phyloP scores from a whole-genome alignment of 1,140 invertebrate genomes.

The Drosophila obscura region DNA sequence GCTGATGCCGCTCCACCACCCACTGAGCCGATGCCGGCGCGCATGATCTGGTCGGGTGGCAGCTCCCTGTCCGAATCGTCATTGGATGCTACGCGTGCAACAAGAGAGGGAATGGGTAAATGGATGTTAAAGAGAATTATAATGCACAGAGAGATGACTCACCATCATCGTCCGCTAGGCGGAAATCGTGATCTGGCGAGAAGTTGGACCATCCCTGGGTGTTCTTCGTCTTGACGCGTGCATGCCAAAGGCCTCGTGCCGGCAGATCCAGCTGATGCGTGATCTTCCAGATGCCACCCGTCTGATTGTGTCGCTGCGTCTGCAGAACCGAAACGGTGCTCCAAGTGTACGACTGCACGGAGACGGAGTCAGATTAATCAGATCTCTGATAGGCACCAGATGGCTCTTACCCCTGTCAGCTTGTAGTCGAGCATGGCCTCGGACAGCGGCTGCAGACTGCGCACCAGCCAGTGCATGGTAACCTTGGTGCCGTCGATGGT shows the following conservation, averaged over 20 bases:
- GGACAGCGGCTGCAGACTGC: slow-evolving; percentile 72
- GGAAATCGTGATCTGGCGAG: slow-evolving; percentile 64
- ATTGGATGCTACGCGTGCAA: slow-evolving; percentile 11
- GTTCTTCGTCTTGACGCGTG: slow-evolving; percentile 74
- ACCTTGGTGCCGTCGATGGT: slow-evolving; percentile 61
- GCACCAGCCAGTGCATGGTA: slow-evolving; percentile 77
- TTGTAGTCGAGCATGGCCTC: slow-evolving; percentile 79
- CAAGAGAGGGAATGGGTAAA: not conserved
- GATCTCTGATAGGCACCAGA: not conserved
- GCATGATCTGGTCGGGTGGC: slow-evolving; percentile 62
- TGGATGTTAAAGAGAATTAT: not conserved
- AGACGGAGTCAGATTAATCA: not conserved
- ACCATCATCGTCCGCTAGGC: slow-evolving; percentile 56
- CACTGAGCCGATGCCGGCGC: slow-evolving; percentile 49
- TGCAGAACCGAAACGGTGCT: slow-evolving; percentile 71
- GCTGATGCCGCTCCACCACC: slow-evolving; percentile 22
- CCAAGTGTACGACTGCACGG: slow-evolving; percentile 70
- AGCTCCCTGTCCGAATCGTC: slow-evolving; percentile 35
- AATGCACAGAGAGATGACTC: not conserved
- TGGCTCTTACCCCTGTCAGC: slow-evolving; percentile 60
- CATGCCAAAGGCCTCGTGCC: slow-evolving; percentile 71
- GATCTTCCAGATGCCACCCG: slow-evolving; percentile 76
- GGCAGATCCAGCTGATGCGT: slow-evolving; percentile 77
- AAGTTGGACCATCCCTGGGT: slow-evolving; percentile 81
- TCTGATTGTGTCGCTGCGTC: slow-evolving; percentile 71